Evolutionary conservation across 2,113 vertebrate species (phyloP).

Genomic region (Oreocharis arfaki): DNA sequence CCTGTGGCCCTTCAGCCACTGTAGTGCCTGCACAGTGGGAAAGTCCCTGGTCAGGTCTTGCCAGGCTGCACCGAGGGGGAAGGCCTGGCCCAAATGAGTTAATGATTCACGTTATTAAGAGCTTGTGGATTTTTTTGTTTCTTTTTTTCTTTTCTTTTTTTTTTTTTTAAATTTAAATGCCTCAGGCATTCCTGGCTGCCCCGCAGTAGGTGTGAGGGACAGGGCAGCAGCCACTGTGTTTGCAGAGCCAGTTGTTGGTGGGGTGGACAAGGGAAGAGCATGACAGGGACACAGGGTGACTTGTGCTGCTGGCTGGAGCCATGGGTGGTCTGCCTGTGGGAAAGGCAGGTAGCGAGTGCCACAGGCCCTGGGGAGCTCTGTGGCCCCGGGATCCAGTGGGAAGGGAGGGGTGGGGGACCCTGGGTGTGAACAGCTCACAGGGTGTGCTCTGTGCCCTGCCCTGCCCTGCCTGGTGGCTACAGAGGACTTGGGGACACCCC

Average conservation of each 20-base stretch:
- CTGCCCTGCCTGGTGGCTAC: neutral
- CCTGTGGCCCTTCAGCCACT: rapidly evolving
- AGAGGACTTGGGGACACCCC: neutral
- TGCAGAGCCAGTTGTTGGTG: neutral
- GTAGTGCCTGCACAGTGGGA: neutral
- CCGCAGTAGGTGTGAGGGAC: neutral
- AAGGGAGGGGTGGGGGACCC: too few species aligned
- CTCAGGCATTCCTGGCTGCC: neutral
- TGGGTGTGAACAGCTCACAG: rapidly evolving
- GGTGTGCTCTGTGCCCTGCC: neutral
- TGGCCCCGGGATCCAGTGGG: rapidly evolving
- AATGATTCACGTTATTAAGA: neutral
- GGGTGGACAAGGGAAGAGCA: rapidly evolving
- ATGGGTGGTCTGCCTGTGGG: rapidly evolving
- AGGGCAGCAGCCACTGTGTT: neutral
- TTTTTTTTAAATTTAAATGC: too few species aligned
- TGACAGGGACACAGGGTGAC: rapidly evolving
- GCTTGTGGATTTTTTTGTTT: neutral
- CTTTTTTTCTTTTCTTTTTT: rapidly evolving
- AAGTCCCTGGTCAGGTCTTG: neutral
- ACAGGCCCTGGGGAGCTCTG: neutral
- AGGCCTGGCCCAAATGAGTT: neutral
- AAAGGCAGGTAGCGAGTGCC: rapidly evolving
- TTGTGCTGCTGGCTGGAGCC: neutral
- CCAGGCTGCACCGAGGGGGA: neutral